These are phyloP conservation scores for Leptopilina clavipes DNA, from an alignment of 1,140 invertebrate species.

Conservation along the genomic window DNA sequence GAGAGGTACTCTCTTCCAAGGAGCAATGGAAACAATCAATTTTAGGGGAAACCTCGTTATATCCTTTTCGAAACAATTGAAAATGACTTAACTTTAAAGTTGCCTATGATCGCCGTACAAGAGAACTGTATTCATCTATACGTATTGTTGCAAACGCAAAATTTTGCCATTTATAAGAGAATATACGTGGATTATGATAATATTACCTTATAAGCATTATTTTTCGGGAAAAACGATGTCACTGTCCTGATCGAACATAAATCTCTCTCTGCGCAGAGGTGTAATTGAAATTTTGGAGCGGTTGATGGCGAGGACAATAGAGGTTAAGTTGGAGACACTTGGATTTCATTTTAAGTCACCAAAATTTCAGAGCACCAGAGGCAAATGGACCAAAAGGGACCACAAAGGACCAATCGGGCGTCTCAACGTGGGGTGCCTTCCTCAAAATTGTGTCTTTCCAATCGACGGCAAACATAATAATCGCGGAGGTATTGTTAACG, in stretches of 20 bases:
- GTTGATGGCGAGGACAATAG: neutral
- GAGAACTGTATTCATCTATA: too few relatives aligned
- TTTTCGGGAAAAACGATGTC: slow-evolving; percentile 75
- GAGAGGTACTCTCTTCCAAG: neutral
- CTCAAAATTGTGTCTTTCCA: slow-evolving; percentile 76
- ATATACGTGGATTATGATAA: slow-evolving; percentile 34
- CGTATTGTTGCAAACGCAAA: too few relatives aligned
- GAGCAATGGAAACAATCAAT: slow-evolving; percentile 51
- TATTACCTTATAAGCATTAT: slow-evolving; percentile 41
- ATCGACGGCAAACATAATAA: slow-evolving; percentile 67
- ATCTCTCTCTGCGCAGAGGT: slow-evolving; percentile 24
- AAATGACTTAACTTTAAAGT: too few relatives aligned
- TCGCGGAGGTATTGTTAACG: slow-evolving; percentile 39
- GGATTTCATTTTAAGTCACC: slow-evolving; percentile 47
- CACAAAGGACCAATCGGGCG: slow-evolving; percentile 67
- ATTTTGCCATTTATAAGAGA: too few relatives aligned
- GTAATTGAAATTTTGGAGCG: neutral
- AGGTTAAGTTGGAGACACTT: slow-evolving; percentile 25
- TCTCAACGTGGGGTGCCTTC: slow-evolving; percentile 69
- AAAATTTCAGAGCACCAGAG: slow-evolving; percentile 60
- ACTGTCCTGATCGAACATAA: slow-evolving; percentile 64
- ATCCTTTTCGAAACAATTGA: neutral
- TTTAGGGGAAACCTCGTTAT: slow-evolving; percentile 71
- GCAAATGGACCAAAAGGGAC: slow-evolving; percentile 68
- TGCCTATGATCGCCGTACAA: too few relatives aligned